A percentile compares a stretch with the other conserved stretches of the same genome.
These are phyloP conservation scores for Triplophysa siluroides DNA, from an alignment of 2,113 vertebrate species.

Conservation along the genomic window DNA sequence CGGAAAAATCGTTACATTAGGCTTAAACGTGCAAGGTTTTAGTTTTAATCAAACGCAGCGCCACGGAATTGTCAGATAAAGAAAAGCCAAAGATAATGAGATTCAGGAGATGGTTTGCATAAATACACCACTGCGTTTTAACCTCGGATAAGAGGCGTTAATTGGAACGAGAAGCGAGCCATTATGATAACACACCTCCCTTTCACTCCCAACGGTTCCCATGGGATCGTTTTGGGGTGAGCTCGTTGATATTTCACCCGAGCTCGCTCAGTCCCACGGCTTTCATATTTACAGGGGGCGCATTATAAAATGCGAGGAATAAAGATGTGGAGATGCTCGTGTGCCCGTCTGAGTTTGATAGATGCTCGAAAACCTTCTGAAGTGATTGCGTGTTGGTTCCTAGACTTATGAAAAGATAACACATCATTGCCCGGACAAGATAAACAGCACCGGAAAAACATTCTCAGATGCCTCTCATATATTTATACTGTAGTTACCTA, in stretches of 20 bases:
- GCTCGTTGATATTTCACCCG: slow-evolving; percentile 9
- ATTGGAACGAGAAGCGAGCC: slow-evolving; percentile 39
- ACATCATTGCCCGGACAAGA: slow-evolving; percentile 31
- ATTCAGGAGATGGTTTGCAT: slow-evolving; percentile 23
- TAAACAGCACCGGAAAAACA: slow-evolving; percentile 18
- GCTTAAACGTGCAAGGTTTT: not conserved
- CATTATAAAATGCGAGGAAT: slow-evolving; percentile 15
- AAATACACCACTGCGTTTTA: slow-evolving; percentile 35
- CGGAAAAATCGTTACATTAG: no score
- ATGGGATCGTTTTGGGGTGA: not conserved
- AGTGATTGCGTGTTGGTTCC: slow-evolving; percentile 40
- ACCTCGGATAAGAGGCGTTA: slow-evolving; percentile 37
- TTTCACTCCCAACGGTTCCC: slow-evolving; percentile 18
- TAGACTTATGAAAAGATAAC: slow-evolving; percentile 46
- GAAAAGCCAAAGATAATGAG: slow-evolving; percentile 20
- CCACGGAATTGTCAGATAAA: slow-evolving; percentile 18
- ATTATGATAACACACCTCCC: slow-evolving; percentile 43
- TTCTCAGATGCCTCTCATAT: no score
- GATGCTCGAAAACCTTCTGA: slow-evolving; percentile 23
- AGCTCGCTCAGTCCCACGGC: not conserved
- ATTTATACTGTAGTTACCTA: no score
- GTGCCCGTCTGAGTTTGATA: slow-evolving; percentile 35
- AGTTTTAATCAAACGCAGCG: slow-evolving; percentile 7
- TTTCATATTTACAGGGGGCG: not conserved
- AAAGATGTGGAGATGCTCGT: slow-evolving; percentile 9